Base-by-base conservation (phyloP, 2,888 invertebrate species). In the Drosophila mulleri region DNA sequence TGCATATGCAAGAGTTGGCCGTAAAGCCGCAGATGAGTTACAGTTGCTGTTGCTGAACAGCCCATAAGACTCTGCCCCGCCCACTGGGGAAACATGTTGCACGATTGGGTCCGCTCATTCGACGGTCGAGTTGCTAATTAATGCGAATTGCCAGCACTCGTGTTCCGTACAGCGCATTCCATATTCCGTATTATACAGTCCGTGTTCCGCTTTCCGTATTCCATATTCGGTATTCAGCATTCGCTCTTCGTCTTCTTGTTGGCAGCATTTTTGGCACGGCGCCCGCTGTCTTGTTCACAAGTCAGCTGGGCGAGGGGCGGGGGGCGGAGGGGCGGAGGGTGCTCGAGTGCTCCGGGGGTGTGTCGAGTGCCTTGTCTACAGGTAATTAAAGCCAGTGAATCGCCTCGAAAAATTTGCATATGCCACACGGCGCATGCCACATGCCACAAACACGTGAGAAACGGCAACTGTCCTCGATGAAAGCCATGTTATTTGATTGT, bases 401-500 rank as follows among this genome's bases (percentile, higher is more conserved):
- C 52, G 69, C 53, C 39, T 65, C 62, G 58, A 53, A 59, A 76
- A 75, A 88, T 88, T 83, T 88, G 60, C 88, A 88, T 86, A 80
- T 78, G 83, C 66, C 75, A 66, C 65, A 72, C 67, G 71, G 69
- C 77, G 39, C 14, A 42, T 52, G 65, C 64, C 26, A 52, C 66
- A 52, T 45, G 66, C 32, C 39, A 41, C n/a, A 67, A 41, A 53
- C 32, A 54, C 54, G 86, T 88, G 84, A 83, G 84, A 85, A 86
- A 83, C 62, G 75, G 71, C 81, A 83, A 76, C 74, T 83, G 83
- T 75, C 68, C 74, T 72, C 72, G 65, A 59, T 59, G 67, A 54
- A 67, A 75, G 74, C 69, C 81, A 71, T 83, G 83, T 78, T 85
- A 83, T 88, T 83, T 83, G 81, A 86, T 80, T 83, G 81, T 85